phyloP scores from a whole-genome alignment of 2,797 vertebrate species.

The Sciaenops ocellatus region DNA sequence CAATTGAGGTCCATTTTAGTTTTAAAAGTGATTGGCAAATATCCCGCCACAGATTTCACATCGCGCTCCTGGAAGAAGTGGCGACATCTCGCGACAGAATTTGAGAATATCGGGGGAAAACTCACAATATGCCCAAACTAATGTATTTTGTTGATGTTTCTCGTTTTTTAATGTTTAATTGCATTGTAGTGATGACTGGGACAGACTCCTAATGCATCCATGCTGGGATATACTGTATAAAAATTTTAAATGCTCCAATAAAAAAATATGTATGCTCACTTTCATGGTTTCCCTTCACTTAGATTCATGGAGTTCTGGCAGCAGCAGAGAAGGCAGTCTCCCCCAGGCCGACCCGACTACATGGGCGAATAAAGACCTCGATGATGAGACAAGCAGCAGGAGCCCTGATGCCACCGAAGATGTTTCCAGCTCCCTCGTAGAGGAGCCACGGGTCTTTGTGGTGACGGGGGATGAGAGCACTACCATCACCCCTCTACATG shows the following conservation, averaged over 20 bases:
- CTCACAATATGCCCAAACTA: too few species aligned
- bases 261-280: not conserved
- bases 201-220: too few species aligned
- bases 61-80: accelerated
- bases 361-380: conserved; percentile 60
- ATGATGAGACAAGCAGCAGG: not conserved
- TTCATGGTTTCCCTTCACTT: not conserved
- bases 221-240: too few species aligned
- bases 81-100: conserved; percentile 47
- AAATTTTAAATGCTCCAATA: too few species aligned
- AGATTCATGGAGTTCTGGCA: conserved; percentile 74
- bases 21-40: not conserved
- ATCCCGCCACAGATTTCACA: conserved; percentile 8
- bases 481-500: accelerated
- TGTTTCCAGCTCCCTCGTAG: conserved; percentile 40
- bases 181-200: too few species aligned
- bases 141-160: too few species aligned
- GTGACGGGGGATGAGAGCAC: accelerated
- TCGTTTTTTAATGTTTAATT: too few species aligned
- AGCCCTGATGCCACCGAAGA: conserved; percentile 45
- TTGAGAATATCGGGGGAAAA: not conserved
- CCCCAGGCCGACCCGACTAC: conserved; percentile 53
- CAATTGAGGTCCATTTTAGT: conserved; percentile 15
- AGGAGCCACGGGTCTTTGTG: conserved; percentile 21
- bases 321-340: conserved; percentile 62